phyloP scores from a whole-genome alignment of 53 echinoderm and acorn worm species.

The Henricia sp. region DNA sequence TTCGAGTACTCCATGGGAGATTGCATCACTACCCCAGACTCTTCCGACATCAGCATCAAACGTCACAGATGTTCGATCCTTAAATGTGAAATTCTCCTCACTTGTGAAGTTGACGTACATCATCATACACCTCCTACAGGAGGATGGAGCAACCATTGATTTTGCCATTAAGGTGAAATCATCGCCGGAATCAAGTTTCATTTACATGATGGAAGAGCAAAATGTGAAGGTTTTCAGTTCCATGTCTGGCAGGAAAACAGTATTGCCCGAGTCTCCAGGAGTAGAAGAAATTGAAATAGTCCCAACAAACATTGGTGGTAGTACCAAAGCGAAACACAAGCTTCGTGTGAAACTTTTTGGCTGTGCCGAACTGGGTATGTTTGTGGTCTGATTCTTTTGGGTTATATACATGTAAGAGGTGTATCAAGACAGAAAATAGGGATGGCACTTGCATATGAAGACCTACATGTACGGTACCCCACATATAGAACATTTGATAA shows the following conservation, averaged over 20 bases:
- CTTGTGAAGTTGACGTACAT: slow-evolving; percentile 6
- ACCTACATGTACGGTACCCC: too few species aligned
- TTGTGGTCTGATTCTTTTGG: not conserved
- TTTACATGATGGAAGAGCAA: not conserved
- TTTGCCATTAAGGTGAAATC: slow-evolving; percentile 22
- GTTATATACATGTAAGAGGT: not conserved
- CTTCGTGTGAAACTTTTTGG: slow-evolving; percentile 21
- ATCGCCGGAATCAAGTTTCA: not conserved
- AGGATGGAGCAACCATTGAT: not conserved
- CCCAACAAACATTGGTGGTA: not conserved
- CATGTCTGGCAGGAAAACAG: not conserved
- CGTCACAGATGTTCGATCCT: not conserved
- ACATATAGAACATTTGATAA: too few species aligned
- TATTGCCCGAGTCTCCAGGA: slow-evolving; percentile 1
- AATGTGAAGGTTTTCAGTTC: not conserved
- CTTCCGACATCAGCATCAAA: not conserved
- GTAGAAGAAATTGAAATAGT: slow-evolving; percentile 20
- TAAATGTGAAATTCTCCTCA: slow-evolving; percentile 35
- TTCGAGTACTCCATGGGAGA: slow-evolving; percentile 17
- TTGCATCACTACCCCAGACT: not conserved
- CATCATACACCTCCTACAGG: not conserved
- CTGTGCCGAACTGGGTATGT: slow-evolving; percentile 47
- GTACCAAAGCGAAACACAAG: not conserved
- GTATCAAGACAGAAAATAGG: not conserved
- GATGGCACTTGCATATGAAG: too few species aligned